phyloP scores from a whole-genome alignment of 2,113 vertebrate species.

The Barnardius zonarius region DNA sequence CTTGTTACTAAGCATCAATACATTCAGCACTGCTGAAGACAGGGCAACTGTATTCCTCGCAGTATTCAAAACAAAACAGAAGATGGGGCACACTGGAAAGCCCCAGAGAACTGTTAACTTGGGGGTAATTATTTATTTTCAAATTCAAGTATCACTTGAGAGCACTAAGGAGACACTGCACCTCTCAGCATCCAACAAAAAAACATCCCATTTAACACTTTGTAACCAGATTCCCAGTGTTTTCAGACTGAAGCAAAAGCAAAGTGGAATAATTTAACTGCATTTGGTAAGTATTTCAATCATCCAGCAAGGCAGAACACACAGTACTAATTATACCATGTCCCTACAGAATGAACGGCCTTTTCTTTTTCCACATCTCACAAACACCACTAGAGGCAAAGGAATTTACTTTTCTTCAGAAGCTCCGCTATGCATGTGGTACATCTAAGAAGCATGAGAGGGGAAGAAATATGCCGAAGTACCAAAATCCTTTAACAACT shows the following conservation, averaged over 20 bases:
- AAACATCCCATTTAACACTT: not conserved
- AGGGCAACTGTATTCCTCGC: not conserved
- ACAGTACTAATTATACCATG: not conserved
- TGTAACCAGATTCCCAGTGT: not conserved
- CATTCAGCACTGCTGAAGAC: not conserved
- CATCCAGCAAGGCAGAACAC: not conserved
- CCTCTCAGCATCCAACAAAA: not conserved
- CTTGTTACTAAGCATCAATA: not conserved
- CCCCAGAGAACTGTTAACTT: not conserved
- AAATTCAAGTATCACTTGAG: not conserved
- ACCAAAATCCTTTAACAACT: not conserved
- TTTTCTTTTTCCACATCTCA: not conserved
- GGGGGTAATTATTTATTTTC: not conserved
- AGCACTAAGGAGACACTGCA: not conserved
- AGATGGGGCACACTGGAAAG: not conserved
- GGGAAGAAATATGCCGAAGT: not conserved
- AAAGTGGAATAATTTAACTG: not conserved
- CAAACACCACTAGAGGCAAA: not conserved
- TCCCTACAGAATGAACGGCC: not conserved
- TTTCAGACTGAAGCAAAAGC: not conserved
- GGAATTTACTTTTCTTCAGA: not conserved
- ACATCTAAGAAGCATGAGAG: not conserved
- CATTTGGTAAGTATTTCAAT: not conserved
- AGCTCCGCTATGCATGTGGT: fast-evolving
- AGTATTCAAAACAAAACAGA: not conserved